These are phyloP conservation scores for Glaucidium brasilianum DNA, from an alignment of 2,113 vertebrate genomes.

Conservation along the genomic window DNA sequence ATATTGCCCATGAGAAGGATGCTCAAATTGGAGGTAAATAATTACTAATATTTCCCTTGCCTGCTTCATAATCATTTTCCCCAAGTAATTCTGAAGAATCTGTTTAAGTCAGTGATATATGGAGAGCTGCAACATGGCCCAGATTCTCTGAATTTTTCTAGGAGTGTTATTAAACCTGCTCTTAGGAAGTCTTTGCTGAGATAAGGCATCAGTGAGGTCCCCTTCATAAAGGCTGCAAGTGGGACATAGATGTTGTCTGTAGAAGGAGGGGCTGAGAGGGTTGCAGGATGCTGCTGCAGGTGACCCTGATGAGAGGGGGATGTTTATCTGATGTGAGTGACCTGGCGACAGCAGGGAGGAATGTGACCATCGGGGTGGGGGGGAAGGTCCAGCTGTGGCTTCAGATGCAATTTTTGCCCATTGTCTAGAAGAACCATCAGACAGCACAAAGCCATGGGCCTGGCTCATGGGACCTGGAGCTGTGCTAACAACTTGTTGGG, in stretches of 20 bases:
- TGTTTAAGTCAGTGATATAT: background rate
- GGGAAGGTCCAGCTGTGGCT: no score
- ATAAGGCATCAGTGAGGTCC: no score
- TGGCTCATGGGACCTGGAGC: background rate
- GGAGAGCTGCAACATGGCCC: background rate
- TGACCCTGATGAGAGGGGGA: background rate
- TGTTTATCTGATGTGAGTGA: fast-evolving
- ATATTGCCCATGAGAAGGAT: background rate
- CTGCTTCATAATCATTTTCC: background rate
- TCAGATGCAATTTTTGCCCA: background rate
- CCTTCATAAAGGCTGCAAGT: no score
- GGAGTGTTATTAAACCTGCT: background rate
- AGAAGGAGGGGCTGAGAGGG: background rate
- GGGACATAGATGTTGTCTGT: background rate
- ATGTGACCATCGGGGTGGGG: background rate
- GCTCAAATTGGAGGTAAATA: background rate
- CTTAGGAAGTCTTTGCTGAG: background rate
- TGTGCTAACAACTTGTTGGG: fast-evolving
- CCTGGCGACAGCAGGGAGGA: background rate
- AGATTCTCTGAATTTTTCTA: background rate
- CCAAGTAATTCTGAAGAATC: background rate
- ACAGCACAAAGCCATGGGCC: background rate
- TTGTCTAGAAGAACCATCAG: fast-evolving
- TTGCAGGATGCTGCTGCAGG: background rate
- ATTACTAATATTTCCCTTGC: background rate